A percentile compares a stretch with the other conserved stretches of the same genome.
Conservation (phyloP, 2,888 invertebrate genomes). For the Imbricaverruca yamaguchii region DNA sequence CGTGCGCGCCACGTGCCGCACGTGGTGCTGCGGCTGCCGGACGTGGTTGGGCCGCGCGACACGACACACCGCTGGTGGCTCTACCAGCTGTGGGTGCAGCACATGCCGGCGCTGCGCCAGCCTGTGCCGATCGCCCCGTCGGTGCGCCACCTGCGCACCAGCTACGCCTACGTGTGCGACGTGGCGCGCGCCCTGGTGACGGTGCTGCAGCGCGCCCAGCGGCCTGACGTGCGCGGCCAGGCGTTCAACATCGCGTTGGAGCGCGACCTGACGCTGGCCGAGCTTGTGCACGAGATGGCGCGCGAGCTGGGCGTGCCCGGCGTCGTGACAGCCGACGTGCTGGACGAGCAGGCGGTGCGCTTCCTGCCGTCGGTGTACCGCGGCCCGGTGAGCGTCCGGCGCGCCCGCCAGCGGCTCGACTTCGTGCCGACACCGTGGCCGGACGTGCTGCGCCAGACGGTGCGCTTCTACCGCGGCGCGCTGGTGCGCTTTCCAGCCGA, state of each 20-base stretch:
- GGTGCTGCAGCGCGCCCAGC: conserved; percentile 16
- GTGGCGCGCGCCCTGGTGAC: conserved; percentile 7
- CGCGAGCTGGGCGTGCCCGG: conserved; percentile 30
- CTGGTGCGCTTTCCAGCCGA: not conserved
- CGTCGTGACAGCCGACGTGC: conserved; percentile 26
- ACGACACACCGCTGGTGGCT: conserved; percentile 45
- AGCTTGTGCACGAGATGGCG: conserved; percentile 38
- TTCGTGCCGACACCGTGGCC: conserved; percentile 39
- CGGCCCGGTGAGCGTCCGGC: conserved; percentile 41
- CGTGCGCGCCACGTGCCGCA: conserved; percentile 36
- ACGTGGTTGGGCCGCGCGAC: conserved; percentile 45
- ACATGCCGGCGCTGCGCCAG: not conserved
- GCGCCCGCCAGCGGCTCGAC: conserved; percentile 38
- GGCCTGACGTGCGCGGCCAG: conserved; percentile 36
- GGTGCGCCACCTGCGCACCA: conserved; percentile 3
- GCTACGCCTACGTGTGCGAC: not conserved
- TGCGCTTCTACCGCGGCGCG: not conserved
- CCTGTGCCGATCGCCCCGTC: not conserved
- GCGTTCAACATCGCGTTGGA: conserved; percentile 43
- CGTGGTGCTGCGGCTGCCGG: conserved; percentile 42
- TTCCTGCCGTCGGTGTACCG: conserved; percentile 43
- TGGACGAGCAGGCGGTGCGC: conserved; percentile 32
- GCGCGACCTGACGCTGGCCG: conserved; percentile 38
- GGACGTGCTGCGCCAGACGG: not conserved
- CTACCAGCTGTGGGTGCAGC: conserved; percentile 43